phyloP scores from a whole-genome alignment of 1,140 invertebrate species.

The Ephestia elutella region DNA sequence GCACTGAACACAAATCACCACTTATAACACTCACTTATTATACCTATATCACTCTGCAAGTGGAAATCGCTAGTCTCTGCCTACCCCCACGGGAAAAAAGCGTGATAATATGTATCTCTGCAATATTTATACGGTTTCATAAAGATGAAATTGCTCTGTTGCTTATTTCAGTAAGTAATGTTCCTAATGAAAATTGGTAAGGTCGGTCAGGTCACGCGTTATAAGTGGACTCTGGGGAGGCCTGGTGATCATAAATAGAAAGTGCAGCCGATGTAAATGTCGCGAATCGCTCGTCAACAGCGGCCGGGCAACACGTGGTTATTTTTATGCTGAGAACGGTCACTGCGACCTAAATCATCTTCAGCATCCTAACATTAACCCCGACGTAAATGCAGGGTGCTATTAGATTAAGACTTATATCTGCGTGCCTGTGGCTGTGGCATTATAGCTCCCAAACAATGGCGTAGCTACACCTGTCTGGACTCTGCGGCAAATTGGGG shows the following conservation, averaged over 20 bases:
- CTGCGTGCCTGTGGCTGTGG: too few relatives aligned
- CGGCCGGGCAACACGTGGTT: conserved; percentile 34
- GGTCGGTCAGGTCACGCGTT: background rate
- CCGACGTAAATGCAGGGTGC: too few relatives aligned
- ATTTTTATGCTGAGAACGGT: conserved; percentile 37
- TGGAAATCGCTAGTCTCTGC: background rate
- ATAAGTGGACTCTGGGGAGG: conserved; percentile 16
- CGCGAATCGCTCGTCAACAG: conserved; percentile 34
- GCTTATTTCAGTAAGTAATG: conserved; percentile 8
- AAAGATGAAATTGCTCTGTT: background rate
- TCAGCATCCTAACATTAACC: background rate
- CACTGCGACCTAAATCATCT: conserved; percentile 6
- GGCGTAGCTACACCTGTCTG: too few relatives aligned
- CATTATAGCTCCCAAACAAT: too few relatives aligned
- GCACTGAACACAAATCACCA: conserved; percentile 7
- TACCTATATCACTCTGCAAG: too few relatives aligned
- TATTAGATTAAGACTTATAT: too few relatives aligned
- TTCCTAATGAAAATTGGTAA: conserved; percentile 5
- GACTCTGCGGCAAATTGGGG: too few relatives aligned
- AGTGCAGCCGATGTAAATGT: conserved; percentile 59
- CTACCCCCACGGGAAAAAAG: background rate
- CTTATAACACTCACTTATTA: background rate
- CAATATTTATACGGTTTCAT: background rate
- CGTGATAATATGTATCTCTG: background rate
- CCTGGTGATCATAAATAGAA: conserved; percentile 52